Evolutionary conservation across 2,113 vertebrate genomes (phyloP), one percentile per base, ranked within the genome.

Genomic region (Heterochromis multidens): DNA sequence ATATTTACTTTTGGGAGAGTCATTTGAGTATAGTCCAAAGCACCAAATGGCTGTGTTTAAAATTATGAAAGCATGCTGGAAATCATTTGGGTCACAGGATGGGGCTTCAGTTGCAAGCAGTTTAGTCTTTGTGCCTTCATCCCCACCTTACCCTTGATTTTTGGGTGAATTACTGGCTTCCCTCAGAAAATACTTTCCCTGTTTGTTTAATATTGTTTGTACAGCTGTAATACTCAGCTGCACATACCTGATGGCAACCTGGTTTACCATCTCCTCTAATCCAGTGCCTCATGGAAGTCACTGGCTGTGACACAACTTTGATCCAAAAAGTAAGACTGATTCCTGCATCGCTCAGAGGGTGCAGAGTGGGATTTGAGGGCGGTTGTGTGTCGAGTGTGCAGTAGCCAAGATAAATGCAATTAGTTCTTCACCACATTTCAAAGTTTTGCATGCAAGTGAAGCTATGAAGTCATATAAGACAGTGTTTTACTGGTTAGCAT

Each of bases 121-220:
- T 91, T 93, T 92, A 59, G 89, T 88, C 86, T 82, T 80, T 79
- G 81, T 87, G 84, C 90, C 88, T 95, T 94, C 88, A 92, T 92
- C 84, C 84, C 85, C 80, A 91, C 82, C 89, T 92, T 87, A 90
- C 79, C 83, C 89, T 85, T 76, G 80, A 87, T 92, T 95, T 94
- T 93, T 86, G 79, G 79, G 79, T 83, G 88, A 95, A 95, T 95
- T 94, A 94, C 93, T 89, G 84, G 82, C 89, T 95, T 96, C 94
- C 95, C 95, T 95, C 92, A 74, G 57, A 95, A 96, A 96, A 96
- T 93, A 95, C 91, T 91, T 91, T 83, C 89, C 78, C 77, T 81
- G 90, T 96, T 96, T 95, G 90, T 93, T 93, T 89, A 94, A 94
- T 94, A 88, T 87, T 96, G 94, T 97, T 96, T 96, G 85, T 87